Evolutionary conservation across 2,888 invertebrate species (phyloP), one percentile per base, ranked within the genome.

Genomic region (Selenia dentaria): DNA sequence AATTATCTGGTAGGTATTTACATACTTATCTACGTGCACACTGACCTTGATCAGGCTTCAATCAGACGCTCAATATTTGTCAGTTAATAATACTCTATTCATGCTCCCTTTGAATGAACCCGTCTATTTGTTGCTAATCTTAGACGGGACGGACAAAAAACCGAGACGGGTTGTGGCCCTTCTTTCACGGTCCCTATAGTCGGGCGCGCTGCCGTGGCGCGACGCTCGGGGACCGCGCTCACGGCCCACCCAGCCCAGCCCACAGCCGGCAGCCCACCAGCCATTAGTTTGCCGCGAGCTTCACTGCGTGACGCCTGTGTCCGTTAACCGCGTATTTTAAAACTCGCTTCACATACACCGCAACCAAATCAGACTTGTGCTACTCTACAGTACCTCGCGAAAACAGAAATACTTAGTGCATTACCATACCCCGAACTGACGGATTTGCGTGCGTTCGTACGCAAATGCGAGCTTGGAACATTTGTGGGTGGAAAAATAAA

Each of bases 71-170:
- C 26, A 40, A 40, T 20, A 39, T 46, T 36, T 36, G 31, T 45
- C 9, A 16, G 20, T 11, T 42, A 37, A 40, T 40, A 40, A 28
- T 33, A 41, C 41, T 35, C 38, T 35, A 40, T 46, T 47, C 36
- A 37, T 35, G 10, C 24, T 37, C 59, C 59, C 52, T 65, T 74
- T 75, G 67, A 73, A 69, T 74, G 68, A 74, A 75, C 75, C 74
- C 79, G 68, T 62, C 69, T 45, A 12, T 77, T 78, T 78, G 77
- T 77, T 75, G 81, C 83, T 84, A 84, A 85, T 82, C 81, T 81
- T 80, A 76, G 79, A 78, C 65, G 71, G 78, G 77, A 81, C 77
- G 78, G 77, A 81, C 77, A 85, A 87, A 86, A 87, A 86, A 83
- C 70, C 64, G 65, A 66, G 73, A 74, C 76, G 78, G 79, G 74